phyloP scores from a whole-genome alignment of 2,888 invertebrate genomes.

The Euzophera pinguis region DNA sequence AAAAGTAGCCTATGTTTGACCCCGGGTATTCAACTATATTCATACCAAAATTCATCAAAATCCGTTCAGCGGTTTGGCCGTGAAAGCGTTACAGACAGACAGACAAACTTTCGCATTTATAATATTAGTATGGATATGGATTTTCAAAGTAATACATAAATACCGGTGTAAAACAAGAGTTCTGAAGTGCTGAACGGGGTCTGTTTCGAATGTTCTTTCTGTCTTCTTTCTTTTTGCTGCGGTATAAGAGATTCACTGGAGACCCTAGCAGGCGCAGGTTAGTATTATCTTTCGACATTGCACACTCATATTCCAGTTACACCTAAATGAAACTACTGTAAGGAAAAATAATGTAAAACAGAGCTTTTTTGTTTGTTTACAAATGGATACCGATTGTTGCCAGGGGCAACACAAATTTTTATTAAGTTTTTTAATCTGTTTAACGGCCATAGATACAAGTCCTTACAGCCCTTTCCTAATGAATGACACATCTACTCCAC shows the following conservation, averaged over 20 bases:
- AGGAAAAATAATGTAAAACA: neutral
- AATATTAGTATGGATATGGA: neutral
- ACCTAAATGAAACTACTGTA: neutral
- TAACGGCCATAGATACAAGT: no score
- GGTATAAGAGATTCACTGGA: constrained; percentile 65
- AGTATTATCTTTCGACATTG: constrained; percentile 71
- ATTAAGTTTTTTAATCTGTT: neutral
- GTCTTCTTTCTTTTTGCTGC: constrained; percentile 66
- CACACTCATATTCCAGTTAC: constrained; percentile 25
- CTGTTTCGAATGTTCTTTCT: constrained; percentile 57
- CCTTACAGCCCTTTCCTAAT: no score
- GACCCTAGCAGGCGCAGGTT: constrained; percentile 67
- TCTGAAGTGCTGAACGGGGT: constrained; percentile 66
- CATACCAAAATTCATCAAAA: no score
- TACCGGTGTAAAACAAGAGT: constrained; percentile 61
- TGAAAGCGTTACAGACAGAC: no score
- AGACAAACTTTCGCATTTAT: no score
- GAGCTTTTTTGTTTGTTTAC: constrained; percentile 29
- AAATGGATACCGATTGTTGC: constrained; percentile 31
- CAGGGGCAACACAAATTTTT: constrained; percentile 36
- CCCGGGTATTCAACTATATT: no score
- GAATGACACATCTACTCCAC: no score
- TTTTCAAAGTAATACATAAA: neutral
- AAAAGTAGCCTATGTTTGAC: no score
- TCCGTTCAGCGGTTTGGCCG: no score